Conservation (phyloP, 2,888 invertebrate species). For the Trypoxylon attenuatum region DNA sequence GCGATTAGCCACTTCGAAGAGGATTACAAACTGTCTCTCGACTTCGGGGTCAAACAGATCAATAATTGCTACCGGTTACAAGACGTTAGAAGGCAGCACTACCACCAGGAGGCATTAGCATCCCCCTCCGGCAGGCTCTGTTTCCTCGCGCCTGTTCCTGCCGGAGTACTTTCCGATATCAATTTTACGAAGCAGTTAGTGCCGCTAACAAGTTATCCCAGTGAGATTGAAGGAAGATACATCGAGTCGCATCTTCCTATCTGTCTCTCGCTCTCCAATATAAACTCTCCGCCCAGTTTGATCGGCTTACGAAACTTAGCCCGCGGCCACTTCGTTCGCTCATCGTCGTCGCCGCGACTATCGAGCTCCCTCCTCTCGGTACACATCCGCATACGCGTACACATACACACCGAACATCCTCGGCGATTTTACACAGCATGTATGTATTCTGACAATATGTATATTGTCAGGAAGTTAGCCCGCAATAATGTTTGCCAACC, state of each 20-base stretch:
- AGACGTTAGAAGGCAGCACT: conserved; percentile 9
- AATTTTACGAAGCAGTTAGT: conserved; percentile 56
- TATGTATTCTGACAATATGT: conserved; percentile 24
- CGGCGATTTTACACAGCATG: conserved; percentile 20
- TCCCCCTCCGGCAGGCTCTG: too few species aligned
- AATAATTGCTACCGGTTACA: background rate
- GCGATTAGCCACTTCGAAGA: background rate
- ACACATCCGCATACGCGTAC: too few species aligned
- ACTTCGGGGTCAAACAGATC: background rate
- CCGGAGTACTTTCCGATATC: conserved; percentile 41
- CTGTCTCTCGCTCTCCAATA: too few species aligned
- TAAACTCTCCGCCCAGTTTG: conserved; percentile 41
- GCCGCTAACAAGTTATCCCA: conserved; percentile 53
- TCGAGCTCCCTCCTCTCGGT: background rate
- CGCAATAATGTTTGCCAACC: conserved; percentile 25
- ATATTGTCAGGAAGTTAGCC: conserved; percentile 24
- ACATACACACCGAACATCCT: too few species aligned
- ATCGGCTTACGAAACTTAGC: conserved; percentile 57
- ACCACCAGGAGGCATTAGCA: conserved; percentile 14
- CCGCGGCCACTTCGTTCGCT: conserved; percentile 43
- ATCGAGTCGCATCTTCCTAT: too few species aligned
- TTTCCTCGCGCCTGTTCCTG: too few species aligned
- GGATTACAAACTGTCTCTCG: background rate
- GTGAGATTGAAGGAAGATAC: conserved; percentile 58
- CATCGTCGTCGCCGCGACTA: conserved; percentile 29